Evolutionary conservation across 92 coral and sea anemone genomes (phyloP), one percentile per base, ranked within the genome.

Genomic region (Umimayanthus kanabou): DNA sequence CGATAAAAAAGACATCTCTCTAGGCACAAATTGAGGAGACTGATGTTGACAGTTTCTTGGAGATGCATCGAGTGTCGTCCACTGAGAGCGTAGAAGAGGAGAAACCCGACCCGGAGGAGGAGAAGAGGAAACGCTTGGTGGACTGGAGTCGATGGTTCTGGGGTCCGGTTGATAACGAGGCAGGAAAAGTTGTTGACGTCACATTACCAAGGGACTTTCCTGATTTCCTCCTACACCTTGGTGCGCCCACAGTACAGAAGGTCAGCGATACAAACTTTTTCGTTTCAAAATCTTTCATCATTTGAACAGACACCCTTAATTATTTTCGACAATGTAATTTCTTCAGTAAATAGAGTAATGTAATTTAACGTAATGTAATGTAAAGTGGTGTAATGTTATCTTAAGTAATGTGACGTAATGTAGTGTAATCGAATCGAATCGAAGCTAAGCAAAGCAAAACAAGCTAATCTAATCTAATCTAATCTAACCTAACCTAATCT

Each of bases 111-210:
- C 39, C 88, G 29, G 93, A 88, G 6, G 89, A 91, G 4, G 84
- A 79, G 77, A 87, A 77, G 49, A 88, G 72, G 14, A 70, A 74
- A 89, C 85, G 90, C 30, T 55, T 92, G 75, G 89, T 89, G 76
- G 94, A 95, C 45, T 93, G 96, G 96, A 80, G 77, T 20, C 74
- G 80, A 39, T 92, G 98, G 96, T 95, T 92, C 81, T 93, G 98
- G 96, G 95, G 85, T 28, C 88, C 90, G 33, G 88, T 73, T 22
- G 89, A 87, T 80, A 75, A 89, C 82, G 16, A 78, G 40, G 88
- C 42, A 73, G 77, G 80, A 2, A 28, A 66, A 65, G 84, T 79
- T 18, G 79, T 81, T 45, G 89, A 64, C 22, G 81, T 47, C 23
- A 65, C 30, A 76, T 50, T 76, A 16, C 81, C 81, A 18, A 75